Conservation (phyloP, 2,797 vertebrate species). For the Sarcophilus harrisii region DNA sequence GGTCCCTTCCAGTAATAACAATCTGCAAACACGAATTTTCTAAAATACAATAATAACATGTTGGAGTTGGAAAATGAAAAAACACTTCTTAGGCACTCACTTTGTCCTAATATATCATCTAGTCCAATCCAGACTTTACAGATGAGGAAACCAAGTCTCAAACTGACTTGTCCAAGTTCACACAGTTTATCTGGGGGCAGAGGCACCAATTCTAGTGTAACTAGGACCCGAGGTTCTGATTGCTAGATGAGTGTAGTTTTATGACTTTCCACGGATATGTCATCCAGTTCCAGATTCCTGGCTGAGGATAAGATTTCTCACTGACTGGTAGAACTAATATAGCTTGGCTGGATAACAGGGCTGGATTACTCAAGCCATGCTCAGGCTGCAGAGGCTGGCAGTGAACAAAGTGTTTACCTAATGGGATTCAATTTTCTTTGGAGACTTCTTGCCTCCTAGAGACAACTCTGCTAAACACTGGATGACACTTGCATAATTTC, state of each 20-base stretch:
- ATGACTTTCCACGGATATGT: background rate
- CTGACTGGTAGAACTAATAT: background rate
- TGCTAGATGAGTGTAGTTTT: background rate
- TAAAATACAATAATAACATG: background rate
- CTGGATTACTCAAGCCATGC: background rate
- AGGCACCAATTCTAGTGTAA: background rate
- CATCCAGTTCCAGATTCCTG: background rate
- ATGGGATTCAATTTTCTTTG: background rate
- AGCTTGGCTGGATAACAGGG: background rate
- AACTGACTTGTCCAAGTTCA: background rate
- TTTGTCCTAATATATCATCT: background rate
- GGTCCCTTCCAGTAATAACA: background rate
- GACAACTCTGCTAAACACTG: background rate
- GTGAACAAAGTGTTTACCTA: background rate
- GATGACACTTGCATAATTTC: background rate
- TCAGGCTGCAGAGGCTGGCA: background rate
- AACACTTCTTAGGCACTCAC: background rate
- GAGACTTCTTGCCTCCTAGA: background rate
- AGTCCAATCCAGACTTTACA: background rate
- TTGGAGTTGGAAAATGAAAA: background rate
- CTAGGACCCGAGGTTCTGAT: background rate
- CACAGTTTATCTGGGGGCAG: background rate
- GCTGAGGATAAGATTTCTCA: background rate
- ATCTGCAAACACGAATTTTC: background rate
- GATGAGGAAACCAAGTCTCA: background rate